Base-by-base conservation (phyloP, 2,888 invertebrate genomes). In the Cosmia trapezina region DNA sequence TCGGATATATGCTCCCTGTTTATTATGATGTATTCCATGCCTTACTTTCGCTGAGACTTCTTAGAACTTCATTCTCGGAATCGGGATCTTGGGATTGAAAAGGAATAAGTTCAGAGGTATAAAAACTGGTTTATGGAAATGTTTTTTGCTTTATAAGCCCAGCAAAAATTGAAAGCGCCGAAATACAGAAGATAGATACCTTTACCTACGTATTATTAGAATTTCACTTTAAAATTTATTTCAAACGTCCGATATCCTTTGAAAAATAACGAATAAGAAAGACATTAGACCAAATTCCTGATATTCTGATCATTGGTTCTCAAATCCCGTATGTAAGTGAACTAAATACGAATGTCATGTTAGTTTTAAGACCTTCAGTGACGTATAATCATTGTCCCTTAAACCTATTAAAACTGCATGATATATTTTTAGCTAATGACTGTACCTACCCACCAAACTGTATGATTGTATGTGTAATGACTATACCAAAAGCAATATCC, bases 11-110 rank as follows among this genome's bases (percentile, higher is more conserved):
- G 28, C 37, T 67, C 65, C 59, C 54, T 57, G 67, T 65, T 76
- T 80, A 76, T 79, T 79, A 75, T 76, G 65, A 76, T 67, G 43
- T 79, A 80, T 76, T 68, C 76, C 78, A 76, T 82, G 51, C 70
- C 61, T 59, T 76, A 65, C 72, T 69, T 70, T 73, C 43, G 69
- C 65, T 65, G 43, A 54, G 73, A 37, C 51, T 72, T 62, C 56
- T 57, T 65, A 65, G n/a, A 67, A 62, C 51, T 77, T 57, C 33
- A 49, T 57, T 66, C 72, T 47, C 14, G 41, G 41, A 28, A 17
- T 51, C 33, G 33, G 11, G 28, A 51, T 51, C 54, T 47, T 53
- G 37, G 49, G 51, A 75, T 70, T 70, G 70, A 51, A 75, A 70
- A 62, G n/a, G 37, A 70, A 74, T 54, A 74, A 74, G 60, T 61